Evolutionary conservation across 2,888 invertebrate species (phyloP), one percentile per base, ranked within the genome.

Genomic region (Coecobrya sp.): DNA sequence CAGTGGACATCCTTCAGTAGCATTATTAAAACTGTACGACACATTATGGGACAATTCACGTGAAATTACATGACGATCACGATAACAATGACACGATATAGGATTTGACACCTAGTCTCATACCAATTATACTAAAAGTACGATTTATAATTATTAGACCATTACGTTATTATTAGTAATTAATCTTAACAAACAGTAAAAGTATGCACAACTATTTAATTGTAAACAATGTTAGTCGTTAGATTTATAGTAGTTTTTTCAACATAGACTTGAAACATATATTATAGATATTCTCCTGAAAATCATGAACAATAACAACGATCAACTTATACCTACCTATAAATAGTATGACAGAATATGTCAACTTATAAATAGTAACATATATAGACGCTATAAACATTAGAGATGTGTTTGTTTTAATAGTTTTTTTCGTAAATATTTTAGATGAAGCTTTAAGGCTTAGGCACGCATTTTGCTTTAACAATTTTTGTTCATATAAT

Each of bases 401-500:
- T 79, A 52, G 16, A 42, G 16, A n/a, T 16, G 45, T 76, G 45
- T 42, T 11, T 76, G 42, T 49, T 52, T 16, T 65, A 65, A 22
- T 25, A 19, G 8, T 19, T 25, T 27, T 65, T 65, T 27, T 65
- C n/a, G 73, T 73, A 49, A 27, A 73, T 49, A 70, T 42, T 59
- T 68, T 68, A 73, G 36, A 87, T 87, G 59, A 89, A 89, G 89
- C 89, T 89, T 89, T 89, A 82, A 70, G 82, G 89, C 89, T 89
- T 62, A 89, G 89, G 89, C 89, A 89, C 89, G 89, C 89, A 82
- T 89, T 87, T 88, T 25, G 22, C 16, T 59, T 76, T 76, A 73
- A 22, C 2, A 86, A 8, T 85, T 65, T 13, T 65, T 30, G n/a
- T 13, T 1, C 13, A 59, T 36, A 16, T 25, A 59, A 84, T 65